Evolutionary conservation across 1,140 invertebrate species (phyloP).

Genomic region (Polyergus mexicanus): DNA sequence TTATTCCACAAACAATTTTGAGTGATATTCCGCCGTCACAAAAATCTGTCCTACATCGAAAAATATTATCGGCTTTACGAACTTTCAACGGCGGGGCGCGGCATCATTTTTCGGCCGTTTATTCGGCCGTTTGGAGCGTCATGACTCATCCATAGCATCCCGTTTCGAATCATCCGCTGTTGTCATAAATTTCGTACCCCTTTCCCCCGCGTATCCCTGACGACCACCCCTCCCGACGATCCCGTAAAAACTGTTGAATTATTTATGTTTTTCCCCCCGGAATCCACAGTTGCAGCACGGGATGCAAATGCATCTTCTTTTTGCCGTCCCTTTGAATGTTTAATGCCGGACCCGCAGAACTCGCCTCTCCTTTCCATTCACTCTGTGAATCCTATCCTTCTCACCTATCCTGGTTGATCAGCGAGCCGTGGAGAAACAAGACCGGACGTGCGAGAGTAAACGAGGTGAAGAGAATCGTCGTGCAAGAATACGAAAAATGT

Average conservation of each 20-base stretch:
- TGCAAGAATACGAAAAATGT: constrained; percentile 16
- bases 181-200: neutral
- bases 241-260: constrained; percentile 85
- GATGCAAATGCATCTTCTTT: constrained; percentile 85
- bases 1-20: constrained; percentile 54
- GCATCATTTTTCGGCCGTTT: constrained; percentile 69
- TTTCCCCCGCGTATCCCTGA: neutral
- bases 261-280: constrained; percentile 83
- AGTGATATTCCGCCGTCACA: constrained; percentile 21
- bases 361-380: constrained; percentile 4
- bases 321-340: constrained; percentile 84
- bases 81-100: constrained; percentile 15
- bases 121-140: constrained; percentile 80
- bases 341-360: constrained; percentile 75
- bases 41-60: constrained; percentile 58
- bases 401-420: constrained; percentile 23
- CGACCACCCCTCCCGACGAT: constrained; percentile 44
- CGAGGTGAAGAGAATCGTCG: constrained; percentile 41
- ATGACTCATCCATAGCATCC: constrained; percentile 61
- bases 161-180: constrained; percentile 59
- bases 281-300: constrained; percentile 78
- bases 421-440: constrained; percentile 7
- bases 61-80: constrained; percentile 58
- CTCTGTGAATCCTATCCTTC: neutral
- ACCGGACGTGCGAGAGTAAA: constrained; percentile 37